Base-by-base conservation (phyloP, 2,888 invertebrate species). In the Balanococcus diminutus region DNA sequence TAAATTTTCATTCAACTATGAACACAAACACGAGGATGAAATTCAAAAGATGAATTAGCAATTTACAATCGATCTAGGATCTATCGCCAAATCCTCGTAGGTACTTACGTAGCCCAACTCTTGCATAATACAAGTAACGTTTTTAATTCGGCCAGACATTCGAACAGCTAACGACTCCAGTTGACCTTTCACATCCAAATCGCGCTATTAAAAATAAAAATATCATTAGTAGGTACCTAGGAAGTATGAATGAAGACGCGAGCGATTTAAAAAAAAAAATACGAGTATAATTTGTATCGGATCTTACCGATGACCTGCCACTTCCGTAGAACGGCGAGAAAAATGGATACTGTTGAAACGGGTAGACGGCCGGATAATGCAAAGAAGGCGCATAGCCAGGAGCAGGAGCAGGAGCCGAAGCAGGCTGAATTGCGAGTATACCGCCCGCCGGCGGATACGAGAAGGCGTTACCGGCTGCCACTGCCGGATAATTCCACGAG, bases 41-140 rank as follows among this genome's bases (percentile, higher is more conserved):
- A 5, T 84, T 19, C 11, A 82, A 51, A 31, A 51, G 31, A 46
- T 25, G 28, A 16, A 32, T 82, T 81, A 9, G 16, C 22, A 22
- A 28, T 42, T 42, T 42, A 42, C 8, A n/a, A n/a, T n/a, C n/a
- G n/a, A n/a, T n/a, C n/a, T n/a, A n/a, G n/a, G n/a, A n/a, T n/a
- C n/a, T n/a, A n/a, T n/a, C n/a, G n/a, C n/a, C n/a, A 75, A 28
- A 75, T 28, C 16, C 28, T 14, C 25, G 5, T 6, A 28, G 28
- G n/a, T 32, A 89, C 89, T 89, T 88, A 89, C 89, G 90, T 94
- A 94, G 84, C 93, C 93, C 0, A 94, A 91, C 89, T 94, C 93
- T 89, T 94, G 93, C 93, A 94, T 93, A 51, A 94, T 93, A 89
- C 94, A 94, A 0, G 94, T 94, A 31, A 93, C 92, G 90, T 94